Percentiles rank a stretch among this genome's conserved stretches.
These are phyloP conservation scores for Gavia stellata DNA, from an alignment of 2,113 vertebrate species.

Conservation along the genomic window DNA sequence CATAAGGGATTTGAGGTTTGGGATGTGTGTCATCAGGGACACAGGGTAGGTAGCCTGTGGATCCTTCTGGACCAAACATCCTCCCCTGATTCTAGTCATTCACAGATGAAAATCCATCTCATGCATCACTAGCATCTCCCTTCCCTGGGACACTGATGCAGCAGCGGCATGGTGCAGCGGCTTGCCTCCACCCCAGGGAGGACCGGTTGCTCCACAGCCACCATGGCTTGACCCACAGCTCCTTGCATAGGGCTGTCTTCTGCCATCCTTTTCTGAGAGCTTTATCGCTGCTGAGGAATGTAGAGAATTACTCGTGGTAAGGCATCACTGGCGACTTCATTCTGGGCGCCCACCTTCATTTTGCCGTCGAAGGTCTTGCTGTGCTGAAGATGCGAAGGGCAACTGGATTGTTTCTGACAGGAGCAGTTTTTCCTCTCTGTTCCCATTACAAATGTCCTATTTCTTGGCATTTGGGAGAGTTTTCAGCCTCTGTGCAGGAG, in stretches of 20 bases:
- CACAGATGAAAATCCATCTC: not conserved
- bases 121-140: not conserved
- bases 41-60: not conserved
- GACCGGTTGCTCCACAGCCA: not conserved
- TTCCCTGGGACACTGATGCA: rapidly evolving
- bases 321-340: rapidly evolving
- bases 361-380: not conserved
- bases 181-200: not conserved
- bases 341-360: rapidly evolving
- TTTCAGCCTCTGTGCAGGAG: not conserved
- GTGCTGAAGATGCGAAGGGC: not conserved
- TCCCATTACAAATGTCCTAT: not conserved
- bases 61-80: not conserved
- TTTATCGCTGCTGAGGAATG: not conserved
- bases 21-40: not conserved
- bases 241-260: not conserved
- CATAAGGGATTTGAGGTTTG: not conserved
- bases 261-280: not conserved
- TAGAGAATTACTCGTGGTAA: not conserved
- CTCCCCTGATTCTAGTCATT: not conserved
- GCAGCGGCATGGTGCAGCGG: rapidly evolving
- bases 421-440: not conserved
- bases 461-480: not conserved
- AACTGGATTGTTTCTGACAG: not conserved
- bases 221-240: not conserved